Percentiles rank a stretch among this genome's conserved stretches.
Evolutionary conservation across 2,888 invertebrate genomes (phyloP).

Genomic region (Dorcus hopei): DNA sequence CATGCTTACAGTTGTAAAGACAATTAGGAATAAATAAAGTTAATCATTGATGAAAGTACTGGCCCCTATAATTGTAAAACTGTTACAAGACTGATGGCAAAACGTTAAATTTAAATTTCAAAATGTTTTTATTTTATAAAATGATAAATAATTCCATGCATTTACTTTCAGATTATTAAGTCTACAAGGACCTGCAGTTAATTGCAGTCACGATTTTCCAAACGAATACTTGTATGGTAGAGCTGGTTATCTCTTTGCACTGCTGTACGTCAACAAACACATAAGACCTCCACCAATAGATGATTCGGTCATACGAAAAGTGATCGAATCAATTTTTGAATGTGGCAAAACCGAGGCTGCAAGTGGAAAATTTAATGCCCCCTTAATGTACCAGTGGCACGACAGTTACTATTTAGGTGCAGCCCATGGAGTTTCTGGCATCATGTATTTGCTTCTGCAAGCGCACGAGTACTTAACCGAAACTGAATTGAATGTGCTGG

Average conservation of each 20-base stretch:
- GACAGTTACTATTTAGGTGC: conserved; percentile 82
- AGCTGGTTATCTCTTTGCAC: conserved; percentile 75
- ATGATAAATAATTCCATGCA: neutral
- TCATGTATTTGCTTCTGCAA: conserved; percentile 77
- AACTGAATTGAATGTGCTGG: conserved; percentile 55
- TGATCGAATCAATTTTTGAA: conserved; percentile 58
- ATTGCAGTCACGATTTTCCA: conserved; percentile 55
- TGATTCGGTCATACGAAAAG: conserved; percentile 57
- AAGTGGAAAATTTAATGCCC: conserved; percentile 55
- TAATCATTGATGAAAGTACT: too few species aligned
- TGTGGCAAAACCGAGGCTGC: conserved; percentile 63
- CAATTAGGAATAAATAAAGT: too few species aligned
- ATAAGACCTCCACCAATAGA: conserved; percentile 60
- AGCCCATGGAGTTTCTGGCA: conserved; percentile 85
- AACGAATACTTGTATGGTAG: conserved; percentile 86
- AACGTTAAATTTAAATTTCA: too few species aligned
- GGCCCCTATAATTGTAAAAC: too few species aligned
- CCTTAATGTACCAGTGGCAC: conserved; percentile 86
- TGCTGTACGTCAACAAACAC: conserved; percentile 71
- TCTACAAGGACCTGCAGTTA: conserved; percentile 55
- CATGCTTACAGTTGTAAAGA: too few species aligned
- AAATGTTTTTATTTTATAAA: neutral
- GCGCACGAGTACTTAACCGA: conserved; percentile 58
- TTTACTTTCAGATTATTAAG: conserved; percentile 51
- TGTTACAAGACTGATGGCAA: too few species aligned